phyloP scores from a whole-genome alignment of 2,888 invertebrate species.

The Ormyrus labotus region DNA sequence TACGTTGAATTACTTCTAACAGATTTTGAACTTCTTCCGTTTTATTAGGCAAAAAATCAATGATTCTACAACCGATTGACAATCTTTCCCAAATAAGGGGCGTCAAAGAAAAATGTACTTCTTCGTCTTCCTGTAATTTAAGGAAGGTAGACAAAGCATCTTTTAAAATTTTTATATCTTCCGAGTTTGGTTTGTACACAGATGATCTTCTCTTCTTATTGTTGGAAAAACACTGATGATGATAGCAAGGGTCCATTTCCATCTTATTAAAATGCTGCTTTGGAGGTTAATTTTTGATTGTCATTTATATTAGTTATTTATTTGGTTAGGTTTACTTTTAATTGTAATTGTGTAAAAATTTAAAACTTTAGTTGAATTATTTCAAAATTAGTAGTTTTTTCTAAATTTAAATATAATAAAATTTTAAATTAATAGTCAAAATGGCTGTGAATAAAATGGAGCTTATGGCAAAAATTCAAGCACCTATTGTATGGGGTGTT shows the following conservation, averaged over 20 bases:
- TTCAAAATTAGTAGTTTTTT: no score
- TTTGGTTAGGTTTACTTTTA: not conserved
- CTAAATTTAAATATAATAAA: no score
- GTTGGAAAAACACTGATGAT: not conserved
- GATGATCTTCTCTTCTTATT: slow-evolving; percentile 34
- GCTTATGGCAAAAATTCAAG: slow-evolving; percentile 60
- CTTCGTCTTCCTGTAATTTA: not conserved
- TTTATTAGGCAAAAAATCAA: slow-evolving; percentile 58
- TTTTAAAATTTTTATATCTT: slow-evolving; percentile 15
- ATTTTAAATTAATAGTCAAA: not conserved
- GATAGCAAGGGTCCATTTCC: not conserved
- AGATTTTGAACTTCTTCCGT: slow-evolving; percentile 57
- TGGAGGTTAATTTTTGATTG: slow-evolving; percentile 27
- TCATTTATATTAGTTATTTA: slow-evolving; percentile 5
- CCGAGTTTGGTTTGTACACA: slow-evolving; percentile 11
- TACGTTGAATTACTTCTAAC: slow-evolving; percentile 58
- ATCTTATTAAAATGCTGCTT: not conserved
- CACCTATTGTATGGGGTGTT: slow-evolving; percentile 65
- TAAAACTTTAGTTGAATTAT: no score
- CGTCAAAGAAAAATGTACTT: slow-evolving; percentile 33
- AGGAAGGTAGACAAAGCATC: not conserved
- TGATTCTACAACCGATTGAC: slow-evolving; percentile 61
- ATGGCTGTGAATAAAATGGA: not conserved
- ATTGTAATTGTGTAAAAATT: no score
- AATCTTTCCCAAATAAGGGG: slow-evolving; percentile 61